phyloP scores from a whole-genome alignment of 2,113 vertebrate species.

The Delphinapterus leucas region DNA sequence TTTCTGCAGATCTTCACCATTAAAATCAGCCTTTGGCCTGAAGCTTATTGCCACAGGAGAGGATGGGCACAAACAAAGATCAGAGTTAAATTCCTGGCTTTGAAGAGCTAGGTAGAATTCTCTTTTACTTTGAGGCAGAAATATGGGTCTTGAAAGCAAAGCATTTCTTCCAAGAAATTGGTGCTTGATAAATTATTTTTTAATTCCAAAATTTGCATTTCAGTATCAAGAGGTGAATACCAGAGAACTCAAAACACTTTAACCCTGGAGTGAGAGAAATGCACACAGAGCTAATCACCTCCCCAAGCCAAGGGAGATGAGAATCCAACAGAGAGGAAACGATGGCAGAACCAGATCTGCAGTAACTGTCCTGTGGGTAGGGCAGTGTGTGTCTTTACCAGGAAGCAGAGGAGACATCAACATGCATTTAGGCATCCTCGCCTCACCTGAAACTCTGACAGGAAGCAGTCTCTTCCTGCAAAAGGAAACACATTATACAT shows the following conservation, averaged over 20 bases:
- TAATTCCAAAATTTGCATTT: neutral
- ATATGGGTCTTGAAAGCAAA: neutral
- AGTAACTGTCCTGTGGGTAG: neutral
- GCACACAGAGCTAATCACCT: rapidly evolving
- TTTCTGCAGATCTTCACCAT: neutral
- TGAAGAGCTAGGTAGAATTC: neutral
- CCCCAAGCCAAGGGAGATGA: neutral
- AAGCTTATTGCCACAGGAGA: neutral
- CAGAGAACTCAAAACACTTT: neutral
- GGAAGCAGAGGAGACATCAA: too few species aligned
- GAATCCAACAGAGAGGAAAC: neutral
- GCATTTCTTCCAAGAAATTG: neutral
- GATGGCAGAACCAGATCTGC: rapidly evolving
- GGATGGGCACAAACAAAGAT: neutral
- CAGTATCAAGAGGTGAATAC: neutral
- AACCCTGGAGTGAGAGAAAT: too few species aligned
- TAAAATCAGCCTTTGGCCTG: neutral
- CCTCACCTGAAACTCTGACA: neutral
- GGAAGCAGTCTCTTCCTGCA: neutral
- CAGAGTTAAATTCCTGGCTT: neutral
- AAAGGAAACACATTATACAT: neutral
- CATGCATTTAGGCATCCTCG: too few species aligned
- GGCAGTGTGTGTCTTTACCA: neutral
- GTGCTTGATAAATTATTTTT: neutral
- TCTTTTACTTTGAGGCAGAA: neutral